These are phyloP conservation scores for Entomyzon cyanotis DNA, from an alignment of 2,113 vertebrate genomes.

Conservation along the genomic window DNA sequence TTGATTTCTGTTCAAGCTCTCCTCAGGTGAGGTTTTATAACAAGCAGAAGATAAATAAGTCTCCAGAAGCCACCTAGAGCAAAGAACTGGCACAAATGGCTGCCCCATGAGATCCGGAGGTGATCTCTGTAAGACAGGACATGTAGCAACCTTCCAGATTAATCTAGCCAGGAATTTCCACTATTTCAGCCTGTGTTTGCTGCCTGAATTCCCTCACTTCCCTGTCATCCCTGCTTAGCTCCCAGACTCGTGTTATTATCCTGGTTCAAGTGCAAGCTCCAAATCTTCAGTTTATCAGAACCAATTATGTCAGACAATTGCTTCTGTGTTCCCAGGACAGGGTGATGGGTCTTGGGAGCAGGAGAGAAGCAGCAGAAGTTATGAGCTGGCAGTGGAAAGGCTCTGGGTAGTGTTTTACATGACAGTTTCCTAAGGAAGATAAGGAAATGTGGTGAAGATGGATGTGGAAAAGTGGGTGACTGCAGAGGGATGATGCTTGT, in stretches of 20 bases:
- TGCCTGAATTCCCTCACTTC: background rate
- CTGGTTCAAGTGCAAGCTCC: background rate
- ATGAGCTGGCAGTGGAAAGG: background rate
- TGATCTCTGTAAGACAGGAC: accelerated
- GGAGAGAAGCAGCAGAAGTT: background rate
- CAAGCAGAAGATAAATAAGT: background rate
- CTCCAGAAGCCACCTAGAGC: background rate
- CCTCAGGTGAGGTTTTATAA: background rate
- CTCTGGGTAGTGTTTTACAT: background rate
- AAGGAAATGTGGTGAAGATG: background rate
- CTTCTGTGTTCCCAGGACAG: background rate
- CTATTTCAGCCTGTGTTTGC: background rate
- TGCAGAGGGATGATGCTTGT: background rate
- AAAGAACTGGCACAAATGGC: background rate
- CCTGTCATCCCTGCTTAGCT: background rate
- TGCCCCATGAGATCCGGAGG: background rate
- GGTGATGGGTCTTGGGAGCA: background rate
- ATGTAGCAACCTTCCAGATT: accelerated
- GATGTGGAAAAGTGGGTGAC: background rate
- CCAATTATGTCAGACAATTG: background rate
- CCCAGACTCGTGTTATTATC: background rate
- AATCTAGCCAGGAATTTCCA: background rate
- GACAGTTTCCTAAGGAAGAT: background rate
- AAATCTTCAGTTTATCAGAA: background rate
- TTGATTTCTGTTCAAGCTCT: background rate